Conservation (phyloP, 2,888 invertebrate genomes). For the Metopia argyrocephala region DNA sequence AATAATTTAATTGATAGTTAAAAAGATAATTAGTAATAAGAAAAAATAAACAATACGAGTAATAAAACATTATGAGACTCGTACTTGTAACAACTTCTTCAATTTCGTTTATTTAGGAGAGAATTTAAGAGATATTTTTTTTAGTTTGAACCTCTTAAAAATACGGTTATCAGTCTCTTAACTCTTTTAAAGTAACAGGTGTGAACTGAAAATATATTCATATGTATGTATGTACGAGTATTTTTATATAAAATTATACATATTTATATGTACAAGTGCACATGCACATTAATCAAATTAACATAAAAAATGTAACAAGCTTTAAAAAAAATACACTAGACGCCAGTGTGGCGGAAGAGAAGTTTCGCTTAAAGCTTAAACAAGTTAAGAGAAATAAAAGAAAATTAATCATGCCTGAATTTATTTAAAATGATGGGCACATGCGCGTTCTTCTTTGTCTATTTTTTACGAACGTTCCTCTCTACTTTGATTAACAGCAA, state of each 20-base stretch:
- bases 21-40: conserved; percentile 16
- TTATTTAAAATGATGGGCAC: conserved; percentile 44
- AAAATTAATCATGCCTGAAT: conserved; percentile 43
- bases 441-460: conserved; percentile 38
- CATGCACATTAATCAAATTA: conserved; percentile 17
- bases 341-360: conserved; percentile 34
- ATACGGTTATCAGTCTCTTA: no score
- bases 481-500: conserved; percentile 7
- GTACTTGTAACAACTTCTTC: background rate
- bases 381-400: conserved; percentile 40
- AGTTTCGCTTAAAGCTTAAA: background rate
- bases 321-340: conserved; percentile 8
- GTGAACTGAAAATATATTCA: no score
- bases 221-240: no score
- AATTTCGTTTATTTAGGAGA: background rate
- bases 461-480: conserved; percentile 33
- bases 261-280: no score
- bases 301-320: conserved; percentile 46
- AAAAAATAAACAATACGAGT: conserved; percentile 19
- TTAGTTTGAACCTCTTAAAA: no score
- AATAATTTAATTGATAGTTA: conserved; percentile 13
- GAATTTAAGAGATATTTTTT: background rate
- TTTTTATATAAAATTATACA: background rate
- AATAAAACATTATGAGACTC: conserved; percentile 10
- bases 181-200: no score